A percentile compares a stretch with the other conserved stretches of the same genome.
Evolutionary conservation across 2,888 invertebrate genomes (phyloP).

Genomic region (Epirrhoe tristata): DNA sequence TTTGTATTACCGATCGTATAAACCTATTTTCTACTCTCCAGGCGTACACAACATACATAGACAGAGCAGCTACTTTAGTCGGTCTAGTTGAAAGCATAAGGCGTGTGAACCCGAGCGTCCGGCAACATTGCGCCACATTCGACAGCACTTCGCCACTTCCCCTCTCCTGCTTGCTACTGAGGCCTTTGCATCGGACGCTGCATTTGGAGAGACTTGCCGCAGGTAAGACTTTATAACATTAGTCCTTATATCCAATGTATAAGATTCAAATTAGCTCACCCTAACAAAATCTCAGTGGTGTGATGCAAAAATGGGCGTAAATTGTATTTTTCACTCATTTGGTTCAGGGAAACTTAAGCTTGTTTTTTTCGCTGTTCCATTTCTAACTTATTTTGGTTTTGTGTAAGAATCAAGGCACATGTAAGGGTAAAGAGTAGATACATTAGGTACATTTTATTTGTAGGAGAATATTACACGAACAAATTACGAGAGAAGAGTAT

Average conservation of each 20-base stretch:
- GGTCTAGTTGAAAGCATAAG: slow-evolving; percentile 93
- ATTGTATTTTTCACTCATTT: too few relatives aligned
- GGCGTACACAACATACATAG: slow-evolving; percentile 88
- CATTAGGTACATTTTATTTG: too few relatives aligned
- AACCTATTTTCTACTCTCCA: slow-evolving; percentile 38
- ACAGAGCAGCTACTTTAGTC: slow-evolving; percentile 89
- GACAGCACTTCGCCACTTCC: slow-evolving; percentile 90
- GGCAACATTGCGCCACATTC: slow-evolving; percentile 75
- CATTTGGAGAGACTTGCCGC: slow-evolving; percentile 29
- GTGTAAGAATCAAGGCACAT: too few relatives aligned
- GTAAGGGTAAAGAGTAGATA: too few relatives aligned
- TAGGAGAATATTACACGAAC: too few relatives aligned
- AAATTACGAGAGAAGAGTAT: too few relatives aligned
- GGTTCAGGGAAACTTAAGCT: too few relatives aligned
- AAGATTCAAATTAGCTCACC: not conserved
- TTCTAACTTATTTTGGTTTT: too few relatives aligned
- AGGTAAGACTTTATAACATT: slow-evolving; percentile 14
- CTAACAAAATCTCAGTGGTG: too few relatives aligned
- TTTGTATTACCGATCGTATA: not conserved
- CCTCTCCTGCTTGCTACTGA: slow-evolving; percentile 93
- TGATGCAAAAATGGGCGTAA: too few relatives aligned
- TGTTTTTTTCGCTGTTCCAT: too few relatives aligned
- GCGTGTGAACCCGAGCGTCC: slow-evolving; percentile 88
- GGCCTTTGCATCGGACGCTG: slow-evolving; percentile 94
- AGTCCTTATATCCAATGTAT: not conserved